These are phyloP conservation scores for Diphyllodes magnificus DNA, from an alignment of 2,113 vertebrate species.

Conservation along the genomic window DNA sequence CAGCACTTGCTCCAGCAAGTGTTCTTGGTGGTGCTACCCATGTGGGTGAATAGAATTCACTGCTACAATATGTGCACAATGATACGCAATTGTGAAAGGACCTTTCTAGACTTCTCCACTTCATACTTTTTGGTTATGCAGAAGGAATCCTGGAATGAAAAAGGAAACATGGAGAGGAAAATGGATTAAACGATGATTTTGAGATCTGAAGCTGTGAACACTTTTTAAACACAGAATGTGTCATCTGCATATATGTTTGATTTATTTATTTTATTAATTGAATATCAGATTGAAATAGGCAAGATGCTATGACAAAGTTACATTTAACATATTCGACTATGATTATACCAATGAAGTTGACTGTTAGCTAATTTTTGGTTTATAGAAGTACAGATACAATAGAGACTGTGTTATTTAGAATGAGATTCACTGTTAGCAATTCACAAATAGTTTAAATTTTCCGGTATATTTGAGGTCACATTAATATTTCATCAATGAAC, in stretches of 20 bases:
- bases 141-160: slow-evolving; percentile 59
- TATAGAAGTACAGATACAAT: slow-evolving; percentile 20
- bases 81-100: neutral
- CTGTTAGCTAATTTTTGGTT: slow-evolving; percentile 35
- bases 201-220: slow-evolving; percentile 58
- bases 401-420: slow-evolving; percentile 6
- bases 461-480: slow-evolving; percentile 42
- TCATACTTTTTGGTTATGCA: slow-evolving; percentile 56
- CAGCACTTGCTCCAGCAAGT: neutral
- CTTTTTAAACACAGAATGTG: slow-evolving; percentile 62
- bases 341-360: slow-evolving; percentile 1
- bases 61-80: neutral
- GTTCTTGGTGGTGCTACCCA: neutral
- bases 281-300: slow-evolving; percentile 40
- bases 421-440: neutral
- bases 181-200: slow-evolving; percentile 51
- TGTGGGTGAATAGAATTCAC: neutral
- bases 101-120: slow-evolving; percentile 43
- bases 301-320: slow-evolving; percentile 12
- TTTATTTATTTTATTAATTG: slow-evolving; percentile 62
- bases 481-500: slow-evolving; percentile 66
- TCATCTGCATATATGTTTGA: slow-evolving; percentile 42
- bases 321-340: slow-evolving; percentile 26
- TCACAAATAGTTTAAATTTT: slow-evolving; percentile 38
- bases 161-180: slow-evolving; percentile 55